Evolutionary conservation across 1,140 invertebrate genomes (phyloP).

Genomic region (Ephestia elutella): DNA sequence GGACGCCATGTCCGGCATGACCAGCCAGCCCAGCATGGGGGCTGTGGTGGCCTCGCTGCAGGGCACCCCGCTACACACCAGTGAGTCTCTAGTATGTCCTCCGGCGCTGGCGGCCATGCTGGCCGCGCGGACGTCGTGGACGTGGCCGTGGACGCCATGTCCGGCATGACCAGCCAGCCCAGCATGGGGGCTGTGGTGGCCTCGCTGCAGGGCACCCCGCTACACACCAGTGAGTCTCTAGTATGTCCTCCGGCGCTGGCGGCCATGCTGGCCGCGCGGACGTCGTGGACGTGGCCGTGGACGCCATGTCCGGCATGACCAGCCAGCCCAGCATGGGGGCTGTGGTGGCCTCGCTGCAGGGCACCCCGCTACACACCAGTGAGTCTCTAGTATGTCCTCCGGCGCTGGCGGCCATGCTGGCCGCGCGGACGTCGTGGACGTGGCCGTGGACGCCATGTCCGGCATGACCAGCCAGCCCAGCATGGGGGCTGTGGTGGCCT

Average conservation of each 20-base stretch:
- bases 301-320: slow-evolving; percentile 99
- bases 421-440: slow-evolving; percentile 98
- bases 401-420: slow-evolving; percentile 97
- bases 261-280: slow-evolving; percentile 96
- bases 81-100: slow-evolving; percentile 76
- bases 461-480: slow-evolving; percentile 98
- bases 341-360: slow-evolving; percentile 87
- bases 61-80: slow-evolving; percentile 77
- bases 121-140: slow-evolving; percentile 97
- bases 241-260: slow-evolving; percentile 97
- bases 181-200: slow-evolving; percentile 99
- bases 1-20: slow-evolving; percentile 99
- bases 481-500: slow-evolving; percentile 98
- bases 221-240: slow-evolving; percentile 76
- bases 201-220: slow-evolving; percentile 76
- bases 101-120: slow-evolving; percentile 97
- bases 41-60: slow-evolving; percentile 91
- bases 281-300: slow-evolving; percentile 98
- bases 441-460: slow-evolving; percentile 99
- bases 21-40: slow-evolving; percentile 98
- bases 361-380: slow-evolving; percentile 78
- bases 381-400: slow-evolving; percentile 79
- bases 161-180: slow-evolving; percentile 97
- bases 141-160: slow-evolving; percentile 99
- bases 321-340: slow-evolving; percentile 99